Percentiles rank a stretch among this genome's conserved stretches.
Conservation (phyloP, 2,113 vertebrate genomes). For the Lota lota region DNA sequence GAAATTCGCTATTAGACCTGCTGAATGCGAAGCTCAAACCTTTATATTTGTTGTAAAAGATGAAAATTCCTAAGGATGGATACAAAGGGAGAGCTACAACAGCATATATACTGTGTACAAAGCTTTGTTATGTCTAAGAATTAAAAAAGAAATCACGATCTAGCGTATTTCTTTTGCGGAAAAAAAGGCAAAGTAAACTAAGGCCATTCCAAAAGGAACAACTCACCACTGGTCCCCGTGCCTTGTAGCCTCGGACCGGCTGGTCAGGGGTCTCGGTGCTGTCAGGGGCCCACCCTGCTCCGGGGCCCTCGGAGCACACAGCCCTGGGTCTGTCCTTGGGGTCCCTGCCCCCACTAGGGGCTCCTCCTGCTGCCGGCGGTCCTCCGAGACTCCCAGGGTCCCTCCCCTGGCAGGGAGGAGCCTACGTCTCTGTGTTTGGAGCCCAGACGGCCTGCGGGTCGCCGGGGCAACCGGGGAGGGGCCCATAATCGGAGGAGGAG, state of each 20-base stretch:
- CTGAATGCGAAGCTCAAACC: not conserved
- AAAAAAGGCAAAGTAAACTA: no score
- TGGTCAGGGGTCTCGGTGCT: slow-evolving; percentile 19
- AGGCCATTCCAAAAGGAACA: no score
- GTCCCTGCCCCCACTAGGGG: slow-evolving; percentile 15
- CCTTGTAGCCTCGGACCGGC: slow-evolving; percentile 13
- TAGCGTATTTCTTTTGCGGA: no score
- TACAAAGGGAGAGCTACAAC: not conserved
- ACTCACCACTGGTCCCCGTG: slow-evolving; percentile 42
- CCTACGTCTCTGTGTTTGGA: slow-evolving; percentile 62
- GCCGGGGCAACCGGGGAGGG: slow-evolving; percentile 13
- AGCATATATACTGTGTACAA: no score
- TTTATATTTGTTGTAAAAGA: not conserved
- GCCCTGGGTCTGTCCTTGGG: no score
- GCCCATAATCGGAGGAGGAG: slow-evolving; percentile 46
- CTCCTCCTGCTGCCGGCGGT: slow-evolving; percentile 3
- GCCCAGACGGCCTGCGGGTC: slow-evolving; percentile 31
- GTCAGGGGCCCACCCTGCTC: not conserved
- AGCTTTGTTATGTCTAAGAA: no score
- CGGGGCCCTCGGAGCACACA: slow-evolving; percentile 4
- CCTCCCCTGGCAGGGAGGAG: slow-evolving; percentile 33
- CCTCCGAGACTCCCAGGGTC: not conserved
- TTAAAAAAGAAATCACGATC: no score
- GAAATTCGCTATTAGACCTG: not conserved
- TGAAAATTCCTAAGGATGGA: not conserved